Base-by-base conservation (phyloP, 92 coral and sea anemone genomes). In the Galaxea fascicularis region DNA sequence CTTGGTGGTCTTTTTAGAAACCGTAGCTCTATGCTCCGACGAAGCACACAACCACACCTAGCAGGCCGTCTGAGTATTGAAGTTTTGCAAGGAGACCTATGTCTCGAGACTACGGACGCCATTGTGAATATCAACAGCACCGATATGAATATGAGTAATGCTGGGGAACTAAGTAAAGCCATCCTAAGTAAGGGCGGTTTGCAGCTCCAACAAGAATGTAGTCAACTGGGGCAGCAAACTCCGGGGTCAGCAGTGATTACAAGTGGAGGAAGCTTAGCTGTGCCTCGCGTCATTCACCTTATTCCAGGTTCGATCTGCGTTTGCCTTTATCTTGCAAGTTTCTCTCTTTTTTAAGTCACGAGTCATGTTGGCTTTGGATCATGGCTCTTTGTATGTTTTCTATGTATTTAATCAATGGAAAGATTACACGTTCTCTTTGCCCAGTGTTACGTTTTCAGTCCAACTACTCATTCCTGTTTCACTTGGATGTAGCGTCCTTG, bases 161-260 rank as follows among this genome's bases (percentile, higher is more conserved):
- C 41, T 35, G 41, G 41, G 41, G 86, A 59, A n/a, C 56, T 90
- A 22, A 87, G 95, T 78, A 83, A 83, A 64, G 89, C 86, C 30
- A 74, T 92, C 25, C 79, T 78, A 56, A 7, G n/a, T 4, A 52
- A n/a, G 4, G 63, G 28, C 30, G 80, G 80, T 29, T 21, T 77
- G 30, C n/a, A 25, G 45, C 20, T 92, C 26, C 89, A 89, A 45
- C 24, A 30, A n/a, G 93, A 92, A 74, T 86, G 88, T 45, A 64
- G n/a, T 12, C 73, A 53, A 20, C 16, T 39, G 51, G 95, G 91
- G 1, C 89, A 54, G 70, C 95, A 89, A 63, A 24, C 66, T 0
- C 71, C 74, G 10, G 95, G 95, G 17, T 46, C 95, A 8, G 91
- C 71, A 21, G 89, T 89, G 62, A 57, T 89, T 30, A 92, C 92